These are phyloP conservation scores for Lasiurus cinereus DNA, from an alignment of 2,113 vertebrate genomes.

Conservation along the genomic window DNA sequence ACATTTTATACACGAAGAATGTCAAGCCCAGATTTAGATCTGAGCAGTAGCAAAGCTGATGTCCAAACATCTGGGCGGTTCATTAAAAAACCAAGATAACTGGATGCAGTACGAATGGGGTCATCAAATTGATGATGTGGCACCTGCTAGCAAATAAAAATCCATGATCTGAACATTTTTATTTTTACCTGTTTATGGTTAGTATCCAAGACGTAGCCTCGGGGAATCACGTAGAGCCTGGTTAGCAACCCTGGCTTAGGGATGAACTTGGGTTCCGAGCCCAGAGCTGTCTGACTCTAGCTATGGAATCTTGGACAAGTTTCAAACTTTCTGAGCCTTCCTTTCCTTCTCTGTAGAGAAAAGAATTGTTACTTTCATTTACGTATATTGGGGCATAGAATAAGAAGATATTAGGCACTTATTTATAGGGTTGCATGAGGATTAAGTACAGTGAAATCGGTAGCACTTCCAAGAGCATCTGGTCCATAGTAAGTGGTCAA, in stretches of 20 bases:
- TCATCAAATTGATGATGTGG: background rate
- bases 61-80: background rate
- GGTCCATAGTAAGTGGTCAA: background rate
- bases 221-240: background rate
- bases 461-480: accelerated
- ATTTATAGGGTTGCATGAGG: background rate
- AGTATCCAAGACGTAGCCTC: background rate
- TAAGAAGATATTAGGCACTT: background rate
- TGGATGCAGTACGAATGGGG: background rate
- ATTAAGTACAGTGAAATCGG: background rate
- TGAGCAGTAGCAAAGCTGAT: background rate
- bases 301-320: background rate
- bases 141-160: background rate
- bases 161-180: background rate
- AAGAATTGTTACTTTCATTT: background rate
- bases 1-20: background rate
- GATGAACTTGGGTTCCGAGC: background rate
- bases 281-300: accelerated
- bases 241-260: background rate
- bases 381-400: background rate
- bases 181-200: background rate
- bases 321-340: background rate
- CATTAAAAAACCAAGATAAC: background rate
- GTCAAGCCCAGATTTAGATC: background rate
- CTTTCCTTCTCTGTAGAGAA: background rate